Evolutionary conservation across 53 echinoderm and acorn worm species (phyloP).

Genomic region (Glandiceps talaboti): DNA sequence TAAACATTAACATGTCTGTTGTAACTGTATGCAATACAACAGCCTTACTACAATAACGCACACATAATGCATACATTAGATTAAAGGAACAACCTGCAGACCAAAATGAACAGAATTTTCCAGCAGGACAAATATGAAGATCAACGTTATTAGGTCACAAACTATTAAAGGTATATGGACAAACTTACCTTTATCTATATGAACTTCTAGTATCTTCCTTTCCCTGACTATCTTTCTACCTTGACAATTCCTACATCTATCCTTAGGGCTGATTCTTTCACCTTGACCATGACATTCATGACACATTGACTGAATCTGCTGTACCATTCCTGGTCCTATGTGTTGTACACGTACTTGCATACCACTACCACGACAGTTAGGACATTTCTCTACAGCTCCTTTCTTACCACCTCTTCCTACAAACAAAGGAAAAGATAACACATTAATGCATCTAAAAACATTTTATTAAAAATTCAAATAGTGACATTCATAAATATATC

Average conservation of each 20-base stretch:
- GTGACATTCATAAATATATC: too few relatives aligned
- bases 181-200: conserved; percentile 80
- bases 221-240: conserved; percentile 71
- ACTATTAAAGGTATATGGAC: neutral
- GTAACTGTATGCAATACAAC: too few relatives aligned
- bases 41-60: too few relatives aligned
- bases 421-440: too few relatives aligned
- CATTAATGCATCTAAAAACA: too few relatives aligned
- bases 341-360: conserved; percentile 70
- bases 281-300: conserved; percentile 66
- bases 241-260: conserved; percentile 76
- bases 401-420: conserved; percentile 93
- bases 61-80: too few relatives aligned
- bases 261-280: conserved; percentile 70
- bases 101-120: too few relatives aligned
- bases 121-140: too few relatives aligned
- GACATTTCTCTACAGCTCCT: conserved; percentile 80
- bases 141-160: neutral
- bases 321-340: conserved; percentile 82
- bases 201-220: conserved; percentile 89
- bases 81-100: too few relatives aligned
- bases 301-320: conserved; percentile 78
- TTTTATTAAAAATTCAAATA: too few relatives aligned
- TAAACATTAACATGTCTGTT: too few relatives aligned
- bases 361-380: conserved; percentile 56